Percentiles rank a stretch among this genome's conserved stretches.
These are phyloP conservation scores for Caenorhabditis afra DNA, from an alignment of 2,888 invertebrate genomes.

Conservation along the genomic window DNA sequence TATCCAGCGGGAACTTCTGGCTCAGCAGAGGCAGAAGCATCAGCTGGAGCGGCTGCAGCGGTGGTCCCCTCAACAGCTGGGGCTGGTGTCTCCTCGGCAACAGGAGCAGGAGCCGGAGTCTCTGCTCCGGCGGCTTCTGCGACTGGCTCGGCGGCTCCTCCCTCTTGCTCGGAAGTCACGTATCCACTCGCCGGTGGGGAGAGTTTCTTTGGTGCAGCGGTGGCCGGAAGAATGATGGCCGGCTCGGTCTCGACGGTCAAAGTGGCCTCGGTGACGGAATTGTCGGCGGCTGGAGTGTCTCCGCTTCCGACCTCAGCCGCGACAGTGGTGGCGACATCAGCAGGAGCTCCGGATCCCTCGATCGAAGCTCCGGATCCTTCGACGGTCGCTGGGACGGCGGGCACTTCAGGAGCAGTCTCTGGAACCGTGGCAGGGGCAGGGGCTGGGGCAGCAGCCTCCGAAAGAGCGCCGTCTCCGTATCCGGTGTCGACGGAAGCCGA, in stretches of 20 bases:
- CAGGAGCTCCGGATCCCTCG: conserved; percentile 47
- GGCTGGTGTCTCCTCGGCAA: conserved; percentile 15
- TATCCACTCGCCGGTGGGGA: conserved; percentile 58
- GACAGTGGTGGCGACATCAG: conserved; percentile 23
- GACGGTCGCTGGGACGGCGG: conserved; percentile 7
- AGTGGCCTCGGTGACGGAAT: conserved; percentile 36
- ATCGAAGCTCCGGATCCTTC: conserved; percentile 44
- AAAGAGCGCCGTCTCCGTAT: conserved; percentile 30
- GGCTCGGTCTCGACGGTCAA: conserved; percentile 45
- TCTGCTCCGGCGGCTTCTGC: conserved; percentile 14
- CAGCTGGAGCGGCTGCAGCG: conserved; percentile 26
- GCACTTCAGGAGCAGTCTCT: conserved; percentile 6
- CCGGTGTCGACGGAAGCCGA: conserved; percentile 45
- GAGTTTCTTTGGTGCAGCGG: conserved; percentile 33
- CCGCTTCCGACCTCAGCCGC: conserved; percentile 24
- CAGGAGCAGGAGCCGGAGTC: conserved; percentile 21
- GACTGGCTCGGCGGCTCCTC: conserved; percentile 8
- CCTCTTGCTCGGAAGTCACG: conserved; percentile 39
- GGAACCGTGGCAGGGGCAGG: conserved; percentile 29
- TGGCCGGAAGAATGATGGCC: conserved; percentile 52
- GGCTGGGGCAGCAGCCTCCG: conserved; percentile 12
- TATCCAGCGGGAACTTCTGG: conserved; percentile 28
- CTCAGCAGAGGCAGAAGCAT: conserved; percentile 22
- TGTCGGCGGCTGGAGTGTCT: conserved; percentile 26
- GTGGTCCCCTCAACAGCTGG: conserved; percentile 8